A percentile compares a stretch with the other conserved stretches of the same genome.
These are phyloP conservation scores for Crotophaga sulcirostris DNA, from an alignment of 2,113 vertebrate species.

Conservation along the genomic window DNA sequence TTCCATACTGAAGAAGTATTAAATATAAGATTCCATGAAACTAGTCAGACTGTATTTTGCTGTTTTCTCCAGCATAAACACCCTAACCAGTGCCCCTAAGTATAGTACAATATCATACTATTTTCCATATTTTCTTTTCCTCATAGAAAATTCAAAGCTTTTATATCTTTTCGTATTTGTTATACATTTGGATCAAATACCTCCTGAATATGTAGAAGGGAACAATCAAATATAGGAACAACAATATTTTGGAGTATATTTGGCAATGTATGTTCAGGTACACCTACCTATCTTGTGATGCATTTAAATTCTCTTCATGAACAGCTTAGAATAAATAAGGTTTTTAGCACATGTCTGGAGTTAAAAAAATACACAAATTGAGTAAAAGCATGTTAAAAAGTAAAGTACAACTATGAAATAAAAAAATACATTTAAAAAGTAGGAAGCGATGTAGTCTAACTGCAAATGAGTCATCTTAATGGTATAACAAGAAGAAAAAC, in stretches of 20 bases:
- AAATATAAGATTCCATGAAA: slow-evolving; percentile 41
- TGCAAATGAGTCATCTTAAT: slow-evolving; percentile 42
- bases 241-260: slow-evolving; percentile 23
- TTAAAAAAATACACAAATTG: slow-evolving; percentile 17
- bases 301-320: slow-evolving; percentile 20
- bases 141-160: slow-evolving; percentile 59
- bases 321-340: slow-evolving; percentile 13
- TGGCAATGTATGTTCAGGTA: background rate
- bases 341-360: background rate
- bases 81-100: slow-evolving; percentile 3
- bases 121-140: slow-evolving; percentile 31
- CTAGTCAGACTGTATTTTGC: slow-evolving; percentile 13
- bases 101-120: slow-evolving; percentile 14
- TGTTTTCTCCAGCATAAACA: slow-evolving; percentile 38
- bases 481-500: slow-evolving; percentile 16
- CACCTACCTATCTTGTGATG: background rate
- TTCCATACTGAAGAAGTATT: slow-evolving; percentile 59
- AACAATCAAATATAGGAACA: slow-evolving; percentile 2
- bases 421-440: background rate
- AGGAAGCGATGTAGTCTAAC: background rate
- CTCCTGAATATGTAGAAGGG: slow-evolving; percentile 63
- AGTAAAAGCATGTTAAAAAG: background rate
- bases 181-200: slow-evolving; percentile 61
- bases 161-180: slow-evolving; percentile 38
- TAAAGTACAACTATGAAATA: background rate